These are phyloP conservation scores for Brevimyrus niger DNA, from an alignment of 2,113 vertebrate species.

Conservation along the genomic window DNA sequence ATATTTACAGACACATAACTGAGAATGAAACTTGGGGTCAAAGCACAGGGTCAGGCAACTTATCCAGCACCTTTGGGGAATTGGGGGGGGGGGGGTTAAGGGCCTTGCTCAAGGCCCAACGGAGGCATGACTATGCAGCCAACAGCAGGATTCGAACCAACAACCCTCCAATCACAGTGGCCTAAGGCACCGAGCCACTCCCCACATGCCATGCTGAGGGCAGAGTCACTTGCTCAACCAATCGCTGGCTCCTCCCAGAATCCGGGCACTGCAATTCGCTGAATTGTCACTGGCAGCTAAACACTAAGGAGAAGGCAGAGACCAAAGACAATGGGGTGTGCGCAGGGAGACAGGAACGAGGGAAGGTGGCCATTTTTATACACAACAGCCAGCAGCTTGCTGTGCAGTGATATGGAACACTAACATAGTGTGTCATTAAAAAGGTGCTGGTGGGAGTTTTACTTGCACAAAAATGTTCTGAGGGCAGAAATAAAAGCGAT, in stretches of 20 bases:
- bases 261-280: constrained; percentile 37
- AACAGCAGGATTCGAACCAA: background rate
- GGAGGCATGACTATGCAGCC: background rate
- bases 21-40: background rate
- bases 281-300: constrained; percentile 39
- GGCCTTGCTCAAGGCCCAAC: background rate
- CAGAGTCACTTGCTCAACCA: constrained; percentile 13
- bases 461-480: too few relatives aligned
- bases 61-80: background rate
- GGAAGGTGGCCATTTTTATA: background rate
- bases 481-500: too few relatives aligned
- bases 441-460: background rate
- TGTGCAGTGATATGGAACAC: background rate
- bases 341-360: background rate
- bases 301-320: constrained; percentile 34
- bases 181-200: background rate
- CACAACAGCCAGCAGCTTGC: background rate
- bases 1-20: background rate
- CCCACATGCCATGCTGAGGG: background rate
- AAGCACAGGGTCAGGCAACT: background rate
- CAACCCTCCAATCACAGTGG: background rate
- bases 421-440: background rate
- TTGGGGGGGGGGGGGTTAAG: background rate
- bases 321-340: background rate
- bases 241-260: constrained; percentile 31